Base-by-base conservation (phyloP, 2,797 vertebrate genomes). In the Podarcis siculus region DNA sequence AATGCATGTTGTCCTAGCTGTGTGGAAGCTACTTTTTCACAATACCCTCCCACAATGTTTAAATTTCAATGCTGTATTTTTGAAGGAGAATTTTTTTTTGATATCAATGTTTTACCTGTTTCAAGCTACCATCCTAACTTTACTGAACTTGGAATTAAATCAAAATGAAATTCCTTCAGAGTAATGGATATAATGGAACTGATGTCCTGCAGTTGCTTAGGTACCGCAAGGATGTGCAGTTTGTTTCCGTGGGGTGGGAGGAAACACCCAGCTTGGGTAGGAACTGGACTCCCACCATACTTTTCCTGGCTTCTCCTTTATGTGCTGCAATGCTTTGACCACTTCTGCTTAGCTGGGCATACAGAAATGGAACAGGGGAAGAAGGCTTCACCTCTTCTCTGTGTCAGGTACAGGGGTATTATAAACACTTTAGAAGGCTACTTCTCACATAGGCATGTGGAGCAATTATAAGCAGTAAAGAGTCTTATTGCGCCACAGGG, bases 51-150 rank as follows among this genome's bases (percentile, higher is more conserved):
- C 5, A 0, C 35, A 39, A 23, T 1, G 32, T 69, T 85, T 49
- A 19, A 42, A 93, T 90, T 85, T 88, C 4, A 83, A 1, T 86
- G 86, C 89, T 71, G 13, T 0, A 0, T 71, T 86, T 91, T 82
- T 88, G 45, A 25, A 25, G 25, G 37, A 23, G 75, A 12, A 9
- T 0, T 42, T 42, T 42, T 42, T 42, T 9, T 9, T 6, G 8
- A 87, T 61, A 9, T 87, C 85, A 66, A 39, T 86, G 15, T 87
- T 91, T 81, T 90, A 45, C 80, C 45, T 89, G 39, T 89, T 45
- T 82, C 88, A 92, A 30, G 86, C 91, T 93, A 49, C 81, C 94
- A 86, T 89, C 92, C 93, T 94, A 88, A 90, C 90, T 85, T 21
- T 91, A 35, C n/a, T 83, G 55, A 10, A 35, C 42, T 55, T 79